Base-by-base conservation (phyloP, 2,888 invertebrate species). In the Apamea sordens region DNA sequence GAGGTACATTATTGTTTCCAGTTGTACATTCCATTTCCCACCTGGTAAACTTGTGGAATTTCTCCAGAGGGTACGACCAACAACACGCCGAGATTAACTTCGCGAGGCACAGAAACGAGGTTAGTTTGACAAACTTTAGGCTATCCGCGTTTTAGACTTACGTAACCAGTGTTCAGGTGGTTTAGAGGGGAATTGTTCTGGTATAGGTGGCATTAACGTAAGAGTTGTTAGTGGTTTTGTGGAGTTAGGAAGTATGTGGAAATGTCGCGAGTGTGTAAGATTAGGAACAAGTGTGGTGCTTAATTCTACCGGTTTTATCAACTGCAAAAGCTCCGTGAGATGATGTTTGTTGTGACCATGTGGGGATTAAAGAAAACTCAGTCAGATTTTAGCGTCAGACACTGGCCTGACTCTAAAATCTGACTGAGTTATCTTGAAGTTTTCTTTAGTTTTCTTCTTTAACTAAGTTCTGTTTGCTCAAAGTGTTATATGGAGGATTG, bases 21-120 rank as follows among this genome's bases (percentile, higher is more conserved):
- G 97, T 96, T 88, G 90, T 96, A 90, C 97, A 97, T 94, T 96
- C 97, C 88, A 93, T 94, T 86, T 97, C 97, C 70, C 97, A 97
- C 91, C 95, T 97, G 86, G 93, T 95, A 80, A 97, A 97, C 93
- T 94, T 97, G 87, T 95, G 96, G 94, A 97, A 97, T 93, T 97
- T 97, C 93, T 97, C 97, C 64, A 94, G 94, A 85, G 93, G 95
- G 85, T 97, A 95, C 93, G 96, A 97, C 89, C 92, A 94, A 76
- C 88, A 90, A 82, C 92, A 92, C 84, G 89, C 86, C 47, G 97
- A 96, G 88, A 95, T 97, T 89, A 97, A 97, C 92, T 95, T 97
- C 85, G 97, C 97, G 28, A 92, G 89, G 85, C 96, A 95, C 90
- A 96, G 92, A 90, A 93, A 96, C 89, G 94, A 96, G 95, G 96